A percentile compares a stretch with the other conserved stretches of the same genome.
Conservation (phyloP, 2,113 vertebrate genomes). For the Camarhynchus parvulus region DNA sequence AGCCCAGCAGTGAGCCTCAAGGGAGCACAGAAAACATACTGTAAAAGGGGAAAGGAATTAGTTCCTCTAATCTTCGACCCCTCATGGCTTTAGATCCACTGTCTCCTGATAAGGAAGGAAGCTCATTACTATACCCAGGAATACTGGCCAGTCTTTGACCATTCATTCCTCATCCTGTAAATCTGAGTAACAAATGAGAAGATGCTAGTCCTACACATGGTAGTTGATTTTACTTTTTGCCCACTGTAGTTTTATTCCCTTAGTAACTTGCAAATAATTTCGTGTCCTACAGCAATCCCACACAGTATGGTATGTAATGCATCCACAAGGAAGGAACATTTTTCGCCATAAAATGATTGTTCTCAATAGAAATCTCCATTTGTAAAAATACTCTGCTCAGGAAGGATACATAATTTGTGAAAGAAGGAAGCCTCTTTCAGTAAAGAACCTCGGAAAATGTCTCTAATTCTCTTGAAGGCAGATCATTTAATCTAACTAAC, state of each 20-base stretch:
- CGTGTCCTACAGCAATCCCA: background rate
- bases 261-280: background rate
- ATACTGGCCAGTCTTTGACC: background rate
- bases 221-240: background rate
- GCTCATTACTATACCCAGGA: background rate
- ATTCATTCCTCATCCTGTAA: background rate
- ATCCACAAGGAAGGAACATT: background rate
- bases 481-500: conserved; percentile 38
- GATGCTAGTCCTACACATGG: background rate
- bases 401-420: background rate
- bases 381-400: background rate
- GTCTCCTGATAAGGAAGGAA: background rate
- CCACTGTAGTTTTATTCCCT: background rate
- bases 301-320: background rate
- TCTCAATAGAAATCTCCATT: background rate
- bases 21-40: background rate
- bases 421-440: background rate
- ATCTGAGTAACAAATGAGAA: background rate
- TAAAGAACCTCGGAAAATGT: background rate
- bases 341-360: background rate
- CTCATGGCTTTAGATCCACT: background rate
- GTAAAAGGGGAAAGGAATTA: background rate
- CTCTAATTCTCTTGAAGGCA: conserved; percentile 6
- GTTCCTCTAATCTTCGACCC: background rate
- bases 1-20: background rate